These are phyloP conservation scores for Ectropis crepuscularia DNA, from an alignment of 2,888 invertebrate genomes.

Conservation along the genomic window DNA sequence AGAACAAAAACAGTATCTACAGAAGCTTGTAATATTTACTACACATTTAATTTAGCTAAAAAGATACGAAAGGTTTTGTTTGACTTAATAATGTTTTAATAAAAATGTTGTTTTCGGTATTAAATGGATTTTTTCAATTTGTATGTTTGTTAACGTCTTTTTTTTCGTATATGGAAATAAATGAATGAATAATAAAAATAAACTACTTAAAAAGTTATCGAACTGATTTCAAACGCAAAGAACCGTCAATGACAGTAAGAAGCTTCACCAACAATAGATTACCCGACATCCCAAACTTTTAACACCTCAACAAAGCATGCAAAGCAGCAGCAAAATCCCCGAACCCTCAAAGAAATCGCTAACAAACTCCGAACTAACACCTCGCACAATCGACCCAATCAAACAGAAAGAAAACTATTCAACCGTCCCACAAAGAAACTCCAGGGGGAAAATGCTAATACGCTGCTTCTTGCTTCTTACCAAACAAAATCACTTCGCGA, in stretches of 20 bases:
- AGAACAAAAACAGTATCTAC: not conserved
- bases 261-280: constrained; percentile 29
- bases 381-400: constrained; percentile 81
- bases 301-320: constrained; percentile 43
- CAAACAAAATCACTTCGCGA: constrained; percentile 82
- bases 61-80: too few relatives aligned
- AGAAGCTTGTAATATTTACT: too few relatives aligned
- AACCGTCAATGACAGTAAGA: constrained; percentile 10
- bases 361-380: constrained; percentile 66
- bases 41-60: too few relatives aligned
- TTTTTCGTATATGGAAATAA: too few relatives aligned
- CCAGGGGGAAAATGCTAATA: constrained; percentile 80
- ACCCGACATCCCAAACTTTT: constrained; percentile 33
- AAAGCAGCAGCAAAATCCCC: constrained; percentile 48
- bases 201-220: not conserved
- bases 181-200: too few relatives aligned
- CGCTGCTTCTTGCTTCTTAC: constrained; percentile 74
- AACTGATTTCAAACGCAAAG: constrained; percentile 2
- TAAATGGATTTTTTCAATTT: too few relatives aligned
- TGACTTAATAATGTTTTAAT: too few relatives aligned
- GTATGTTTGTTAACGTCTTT: too few relatives aligned
- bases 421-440: constrained; percentile 65
- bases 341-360: constrained; percentile 59
- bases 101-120: too few relatives aligned
- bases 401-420: constrained; percentile 76